phyloP scores from a whole-genome alignment of 2,113 vertebrate genomes.

The Eulemur macaco region DNA sequence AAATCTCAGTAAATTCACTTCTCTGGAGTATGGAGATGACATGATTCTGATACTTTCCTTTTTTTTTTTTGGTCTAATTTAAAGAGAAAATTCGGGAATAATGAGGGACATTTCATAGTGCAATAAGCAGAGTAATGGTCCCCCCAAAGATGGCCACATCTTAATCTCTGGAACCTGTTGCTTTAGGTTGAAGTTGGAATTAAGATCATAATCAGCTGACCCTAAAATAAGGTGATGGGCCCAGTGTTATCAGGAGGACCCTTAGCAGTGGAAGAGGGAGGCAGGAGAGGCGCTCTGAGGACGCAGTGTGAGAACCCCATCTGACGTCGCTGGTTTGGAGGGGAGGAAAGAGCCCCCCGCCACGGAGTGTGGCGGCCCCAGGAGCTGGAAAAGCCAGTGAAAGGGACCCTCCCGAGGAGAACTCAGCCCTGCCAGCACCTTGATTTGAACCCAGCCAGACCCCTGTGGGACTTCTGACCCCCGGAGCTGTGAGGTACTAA shows the following conservation, averaged over 20 bases:
- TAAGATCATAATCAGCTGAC: background rate
- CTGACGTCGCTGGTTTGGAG: background rate
- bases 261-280: background rate
- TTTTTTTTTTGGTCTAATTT: background rate
- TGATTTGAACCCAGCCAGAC: background rate
- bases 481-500: background rate
- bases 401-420: background rate
- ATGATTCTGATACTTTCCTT: background rate
- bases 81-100: background rate
- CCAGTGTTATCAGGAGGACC: background rate
- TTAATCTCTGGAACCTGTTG: background rate
- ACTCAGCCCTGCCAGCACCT: background rate
- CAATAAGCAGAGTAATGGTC: background rate
- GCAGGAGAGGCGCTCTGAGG: background rate
- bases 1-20: background rate
- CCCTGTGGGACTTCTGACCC: background rate
- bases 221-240: background rate
- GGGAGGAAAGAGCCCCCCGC: background rate
- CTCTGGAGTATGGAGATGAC: background rate
- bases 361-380: background rate
- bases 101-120: background rate
- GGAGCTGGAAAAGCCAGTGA: background rate
- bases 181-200: background rate
- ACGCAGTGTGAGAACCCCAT: background rate
- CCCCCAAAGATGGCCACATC: background rate